Conservation (phyloP, 1,140 invertebrate genomes). For the Pristionchus pacificus region DNA sequence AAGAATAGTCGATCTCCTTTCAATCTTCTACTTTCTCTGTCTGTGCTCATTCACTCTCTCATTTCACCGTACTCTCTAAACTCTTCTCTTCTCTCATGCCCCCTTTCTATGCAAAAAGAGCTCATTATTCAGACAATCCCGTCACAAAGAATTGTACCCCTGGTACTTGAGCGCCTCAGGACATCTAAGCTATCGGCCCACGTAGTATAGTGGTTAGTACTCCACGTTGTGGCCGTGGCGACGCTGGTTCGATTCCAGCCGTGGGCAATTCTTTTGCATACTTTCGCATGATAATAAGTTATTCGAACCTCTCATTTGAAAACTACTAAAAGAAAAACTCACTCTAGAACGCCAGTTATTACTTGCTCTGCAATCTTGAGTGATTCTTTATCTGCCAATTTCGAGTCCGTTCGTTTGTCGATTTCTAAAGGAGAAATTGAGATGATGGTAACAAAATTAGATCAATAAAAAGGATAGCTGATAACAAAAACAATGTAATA, state of each 20-base stretch:
- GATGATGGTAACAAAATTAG: slow-evolving; percentile 33
- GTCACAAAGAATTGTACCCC: too few relatives aligned
- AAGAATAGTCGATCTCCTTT: too few relatives aligned
- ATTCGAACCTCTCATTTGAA: neutral
- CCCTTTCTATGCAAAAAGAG: too few relatives aligned
- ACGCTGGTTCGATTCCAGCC: slow-evolving; percentile 52
- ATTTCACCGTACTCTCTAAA: too few relatives aligned
- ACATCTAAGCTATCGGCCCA: slow-evolving; percentile 43
- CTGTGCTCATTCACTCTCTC: too few relatives aligned
- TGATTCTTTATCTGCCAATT: slow-evolving; percentile 76
- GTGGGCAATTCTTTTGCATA: neutral
- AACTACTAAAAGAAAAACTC: slow-evolving; percentile 22
- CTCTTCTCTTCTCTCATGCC: too few relatives aligned
- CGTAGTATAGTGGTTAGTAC: slow-evolving; percentile 53
- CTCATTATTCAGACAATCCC: too few relatives aligned
- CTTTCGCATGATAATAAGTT: neutral
- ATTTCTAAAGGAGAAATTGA: slow-evolving; percentile 68
- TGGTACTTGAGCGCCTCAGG: too few relatives aligned
- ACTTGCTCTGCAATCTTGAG: slow-evolving; percentile 78
- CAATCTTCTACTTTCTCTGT: too few relatives aligned
- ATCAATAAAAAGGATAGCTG: too few relatives aligned
- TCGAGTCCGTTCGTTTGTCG: slow-evolving; percentile 79
- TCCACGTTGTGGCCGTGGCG: slow-evolving; percentile 54
- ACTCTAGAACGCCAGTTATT: slow-evolving; percentile 84
- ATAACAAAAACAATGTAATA: too few relatives aligned